Conservation (phyloP, 2,888 invertebrate species). For the Ophion ventricosus region DNA sequence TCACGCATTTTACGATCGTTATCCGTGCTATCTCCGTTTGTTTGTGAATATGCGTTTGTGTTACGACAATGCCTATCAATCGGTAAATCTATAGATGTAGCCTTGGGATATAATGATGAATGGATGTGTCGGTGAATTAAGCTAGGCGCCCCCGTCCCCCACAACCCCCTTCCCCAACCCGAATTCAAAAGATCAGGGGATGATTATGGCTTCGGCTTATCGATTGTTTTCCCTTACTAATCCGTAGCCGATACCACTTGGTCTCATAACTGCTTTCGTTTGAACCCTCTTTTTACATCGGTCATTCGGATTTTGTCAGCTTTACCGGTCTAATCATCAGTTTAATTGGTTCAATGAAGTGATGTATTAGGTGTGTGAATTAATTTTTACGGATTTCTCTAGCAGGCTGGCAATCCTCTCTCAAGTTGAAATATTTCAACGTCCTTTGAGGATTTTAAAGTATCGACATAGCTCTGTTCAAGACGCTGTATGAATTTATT, state of each 20-base stretch:
- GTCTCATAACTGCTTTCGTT: not conserved
- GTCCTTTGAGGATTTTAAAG: too few species aligned
- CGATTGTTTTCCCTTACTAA: not conserved
- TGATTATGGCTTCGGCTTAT: not conserved
- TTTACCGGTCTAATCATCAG: not conserved
- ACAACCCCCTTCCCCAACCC: too few species aligned
- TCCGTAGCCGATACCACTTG: not conserved
- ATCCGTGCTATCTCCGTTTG: constrained; percentile 42
- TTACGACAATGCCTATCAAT: constrained; percentile 45
- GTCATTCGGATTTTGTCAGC: not conserved
- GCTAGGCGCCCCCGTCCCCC: not conserved
- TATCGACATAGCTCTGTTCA: too few species aligned
- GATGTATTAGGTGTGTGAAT: too few species aligned
- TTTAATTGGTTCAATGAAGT: not conserved
- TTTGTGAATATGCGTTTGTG: constrained; percentile 4
- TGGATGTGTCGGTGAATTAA: constrained; percentile 2
- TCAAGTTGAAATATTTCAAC: too few species aligned
- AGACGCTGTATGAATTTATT: too few species aligned
- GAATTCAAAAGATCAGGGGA: constrained; percentile 1
- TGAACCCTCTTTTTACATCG: not conserved
- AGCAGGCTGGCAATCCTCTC: too few species aligned
- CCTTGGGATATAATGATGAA: not conserved
- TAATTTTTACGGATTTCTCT: too few species aligned
- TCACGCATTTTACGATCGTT: constrained; percentile 67
- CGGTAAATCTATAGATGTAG: constrained; percentile 32